Evolutionary conservation across 2,888 invertebrate species (phyloP).

Genomic region (Agrilus cyanescens): DNA sequence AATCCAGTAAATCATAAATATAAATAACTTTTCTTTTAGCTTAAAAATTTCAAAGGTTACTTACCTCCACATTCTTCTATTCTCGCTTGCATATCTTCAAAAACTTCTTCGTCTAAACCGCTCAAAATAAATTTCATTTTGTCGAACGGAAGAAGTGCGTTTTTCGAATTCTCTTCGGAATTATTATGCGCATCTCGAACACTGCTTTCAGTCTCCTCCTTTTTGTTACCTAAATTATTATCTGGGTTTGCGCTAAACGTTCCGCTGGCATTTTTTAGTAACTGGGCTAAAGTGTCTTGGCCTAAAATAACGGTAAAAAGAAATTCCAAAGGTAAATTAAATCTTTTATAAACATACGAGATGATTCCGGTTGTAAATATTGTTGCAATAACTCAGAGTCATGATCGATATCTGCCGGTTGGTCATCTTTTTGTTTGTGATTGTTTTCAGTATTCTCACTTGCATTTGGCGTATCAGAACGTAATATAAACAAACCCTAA

Average conservation of each 20-base stretch:
- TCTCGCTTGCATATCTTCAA: constrained; percentile 32
- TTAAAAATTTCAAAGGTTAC: too few relatives aligned
- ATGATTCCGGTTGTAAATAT: constrained; percentile 19
- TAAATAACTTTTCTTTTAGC: too few relatives aligned
- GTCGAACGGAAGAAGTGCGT: too few relatives aligned
- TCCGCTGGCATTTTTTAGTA: constrained; percentile 15
- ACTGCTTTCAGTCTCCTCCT: too few relatives aligned
- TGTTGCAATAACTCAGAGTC: constrained; percentile 25
- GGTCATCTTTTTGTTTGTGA: constrained; percentile 3
- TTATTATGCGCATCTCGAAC: too few relatives aligned
- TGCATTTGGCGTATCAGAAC: constrained; percentile 19
- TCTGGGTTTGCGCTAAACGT: not conserved
- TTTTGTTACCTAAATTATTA: not conserved
- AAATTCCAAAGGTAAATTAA: not conserved
- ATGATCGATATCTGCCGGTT: constrained; percentile 10
- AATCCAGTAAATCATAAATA: too few relatives aligned
- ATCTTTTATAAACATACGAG: constrained; percentile 8
- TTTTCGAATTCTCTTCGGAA: too few relatives aligned
- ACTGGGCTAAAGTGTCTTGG: constrained; percentile 25
- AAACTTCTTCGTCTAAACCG: constrained; percentile 17
- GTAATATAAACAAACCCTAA: constrained; percentile 28
- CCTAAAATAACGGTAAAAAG: constrained; percentile 7
- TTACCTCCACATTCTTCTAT: constrained; percentile 34
- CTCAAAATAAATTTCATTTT: constrained; percentile 21
- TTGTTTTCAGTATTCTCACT: constrained; percentile 7